Evolutionary conservation across 1,140 invertebrate species (phyloP).

Genomic region (Heliconius melpomene): DNA sequence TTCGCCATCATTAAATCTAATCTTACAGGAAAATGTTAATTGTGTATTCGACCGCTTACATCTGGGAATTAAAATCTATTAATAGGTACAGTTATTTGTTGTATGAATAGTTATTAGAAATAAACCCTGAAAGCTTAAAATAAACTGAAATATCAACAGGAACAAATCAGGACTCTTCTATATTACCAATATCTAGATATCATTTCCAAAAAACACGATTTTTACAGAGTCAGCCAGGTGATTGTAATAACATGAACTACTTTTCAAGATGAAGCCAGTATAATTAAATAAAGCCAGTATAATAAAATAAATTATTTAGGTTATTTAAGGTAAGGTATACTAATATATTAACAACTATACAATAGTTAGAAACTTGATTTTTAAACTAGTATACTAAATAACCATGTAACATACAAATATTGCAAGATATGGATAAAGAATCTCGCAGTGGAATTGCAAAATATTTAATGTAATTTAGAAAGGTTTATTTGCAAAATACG

Average conservation of each 20-base stretch:
- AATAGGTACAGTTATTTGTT: background rate
- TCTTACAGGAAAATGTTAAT: constrained; percentile 19
- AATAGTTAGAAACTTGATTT: background rate
- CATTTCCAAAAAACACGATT: no score
- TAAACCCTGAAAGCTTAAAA: no score
- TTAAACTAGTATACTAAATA: background rate
- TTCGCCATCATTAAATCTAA: constrained; percentile 22
- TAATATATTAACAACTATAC: no score
- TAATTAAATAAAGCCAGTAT: no score
- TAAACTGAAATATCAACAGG: no score
- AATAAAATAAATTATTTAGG: no score
- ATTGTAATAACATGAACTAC: no score
- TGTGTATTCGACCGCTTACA: constrained; percentile 1
- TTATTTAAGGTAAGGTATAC: no score
- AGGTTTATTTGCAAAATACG: constrained; percentile 1
- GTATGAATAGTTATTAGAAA: background rate
- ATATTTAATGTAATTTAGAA: constrained; percentile 23
- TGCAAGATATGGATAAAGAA: constrained; percentile 47
- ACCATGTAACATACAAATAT: background rate
- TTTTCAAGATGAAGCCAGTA: no score
- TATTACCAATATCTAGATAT: no score
- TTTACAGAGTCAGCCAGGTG: no score
- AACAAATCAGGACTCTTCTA: no score
- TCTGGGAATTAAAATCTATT: background rate
- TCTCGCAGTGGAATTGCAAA: constrained; percentile 45